phyloP scores from a whole-genome alignment of 2,113 vertebrate species.

The Thymallus thymallus region DNA sequence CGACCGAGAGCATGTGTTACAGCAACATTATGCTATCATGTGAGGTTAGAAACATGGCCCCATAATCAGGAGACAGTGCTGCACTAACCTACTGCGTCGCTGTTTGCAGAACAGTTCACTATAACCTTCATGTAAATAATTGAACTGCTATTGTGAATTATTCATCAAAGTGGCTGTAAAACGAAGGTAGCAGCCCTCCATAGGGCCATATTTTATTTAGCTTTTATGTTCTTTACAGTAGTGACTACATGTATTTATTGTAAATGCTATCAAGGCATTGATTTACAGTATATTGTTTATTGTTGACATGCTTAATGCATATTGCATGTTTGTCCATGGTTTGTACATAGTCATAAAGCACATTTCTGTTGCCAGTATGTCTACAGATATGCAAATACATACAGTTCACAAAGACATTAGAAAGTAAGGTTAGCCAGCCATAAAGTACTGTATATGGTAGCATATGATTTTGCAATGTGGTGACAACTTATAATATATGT shows the following conservation, averaged over 20 bases:
- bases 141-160: slow-evolving; percentile 61
- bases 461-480: neutral
- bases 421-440: neutral
- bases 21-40: slow-evolving; percentile 20
- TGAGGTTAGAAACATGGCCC: slow-evolving; percentile 30
- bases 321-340: no score
- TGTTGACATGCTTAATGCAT: slow-evolving; percentile 32
- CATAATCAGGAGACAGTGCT: slow-evolving; percentile 45
- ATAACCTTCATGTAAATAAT: slow-evolving; percentile 71
- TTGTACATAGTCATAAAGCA: neutral
- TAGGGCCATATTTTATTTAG: slow-evolving; percentile 36
- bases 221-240: slow-evolving; percentile 48
- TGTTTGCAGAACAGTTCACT: slow-evolving; percentile 55
- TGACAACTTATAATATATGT: no score
- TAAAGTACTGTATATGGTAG: neutral
- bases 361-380: slow-evolving; percentile 25
- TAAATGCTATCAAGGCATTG: slow-evolving; percentile 36
- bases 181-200: slow-evolving; percentile 30
- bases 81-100: slow-evolving; percentile 36
- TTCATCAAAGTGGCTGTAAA: slow-evolving; percentile 60
- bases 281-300: slow-evolving; percentile 20
- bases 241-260: slow-evolving; percentile 51
- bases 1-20: slow-evolving; percentile 20
- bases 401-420: neutral
- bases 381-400: neutral